A percentile compares a stretch with the other conserved stretches of the same genome.
phyloP scores from a whole-genome alignment of 2,888 invertebrate species.

The Lithophane leautieri region DNA sequence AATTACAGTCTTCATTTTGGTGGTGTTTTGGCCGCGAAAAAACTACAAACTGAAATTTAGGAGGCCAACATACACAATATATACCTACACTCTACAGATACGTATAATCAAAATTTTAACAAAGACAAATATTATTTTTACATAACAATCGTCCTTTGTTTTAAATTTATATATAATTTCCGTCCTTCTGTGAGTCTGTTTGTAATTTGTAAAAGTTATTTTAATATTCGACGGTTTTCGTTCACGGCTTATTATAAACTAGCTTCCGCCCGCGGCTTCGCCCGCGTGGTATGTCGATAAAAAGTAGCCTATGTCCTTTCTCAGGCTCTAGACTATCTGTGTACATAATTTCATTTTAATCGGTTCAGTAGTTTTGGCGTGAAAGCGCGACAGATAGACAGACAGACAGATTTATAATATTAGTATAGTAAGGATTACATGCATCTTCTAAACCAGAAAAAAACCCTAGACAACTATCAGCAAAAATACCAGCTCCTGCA shows the following conservation, averaged over 20 bases:
- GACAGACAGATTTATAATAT: too few relatives aligned
- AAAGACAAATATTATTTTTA: conserved; percentile 8
- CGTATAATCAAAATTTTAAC: conserved; percentile 8
- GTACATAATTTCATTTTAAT: too few relatives aligned
- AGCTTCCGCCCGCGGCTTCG: too few relatives aligned
- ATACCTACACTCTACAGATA: not conserved
- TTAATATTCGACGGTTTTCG: not conserved
- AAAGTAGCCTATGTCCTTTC: too few relatives aligned
- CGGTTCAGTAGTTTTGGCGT: too few relatives aligned
- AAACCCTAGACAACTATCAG: not conserved
- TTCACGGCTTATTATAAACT: not conserved
- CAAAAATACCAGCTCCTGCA: too few relatives aligned
- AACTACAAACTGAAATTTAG: not conserved
- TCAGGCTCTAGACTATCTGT: too few relatives aligned
- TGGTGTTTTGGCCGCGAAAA: too few relatives aligned
- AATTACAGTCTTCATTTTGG: conserved; percentile 16
- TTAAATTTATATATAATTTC: not conserved
- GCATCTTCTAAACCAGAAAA: not conserved
- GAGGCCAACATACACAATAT: not conserved
- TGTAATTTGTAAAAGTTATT: not conserved
- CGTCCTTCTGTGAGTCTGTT: not conserved
- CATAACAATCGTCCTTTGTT: conserved; percentile 17
- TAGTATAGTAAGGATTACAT: too few relatives aligned
- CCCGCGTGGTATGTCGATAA: too few relatives aligned
- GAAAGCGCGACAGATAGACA: too few relatives aligned